Evolutionary conservation across 2,797 vertebrate genomes (phyloP).

Genomic region (Lutjanus argentimaculatus): DNA sequence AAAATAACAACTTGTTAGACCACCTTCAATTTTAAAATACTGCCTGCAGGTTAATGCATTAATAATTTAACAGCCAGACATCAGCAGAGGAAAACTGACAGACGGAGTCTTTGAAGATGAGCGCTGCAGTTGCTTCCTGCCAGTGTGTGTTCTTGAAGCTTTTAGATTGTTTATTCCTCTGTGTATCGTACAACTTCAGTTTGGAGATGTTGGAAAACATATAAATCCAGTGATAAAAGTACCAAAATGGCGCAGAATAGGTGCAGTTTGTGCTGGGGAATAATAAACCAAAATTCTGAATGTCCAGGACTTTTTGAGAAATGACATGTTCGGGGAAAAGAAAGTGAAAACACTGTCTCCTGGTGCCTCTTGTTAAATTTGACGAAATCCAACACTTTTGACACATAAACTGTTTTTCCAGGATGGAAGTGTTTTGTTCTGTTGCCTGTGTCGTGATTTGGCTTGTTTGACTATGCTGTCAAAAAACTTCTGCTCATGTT

Average conservation of each 20-base stretch:
- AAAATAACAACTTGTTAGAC: constrained; percentile 5
- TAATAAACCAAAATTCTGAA: background rate
- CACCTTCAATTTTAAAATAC: constrained; percentile 5
- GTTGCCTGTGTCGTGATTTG: background rate
- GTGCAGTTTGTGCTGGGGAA: background rate
- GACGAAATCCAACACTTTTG: background rate
- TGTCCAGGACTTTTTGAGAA: background rate
- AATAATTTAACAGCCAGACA: constrained; percentile 15
- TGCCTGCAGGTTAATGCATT: constrained; percentile 16
- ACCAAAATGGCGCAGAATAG: background rate
- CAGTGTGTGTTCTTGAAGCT: constrained; percentile 1
- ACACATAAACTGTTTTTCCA: background rate
- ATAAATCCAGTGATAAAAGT: background rate
- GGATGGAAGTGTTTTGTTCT: background rate
- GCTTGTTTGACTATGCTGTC: background rate
- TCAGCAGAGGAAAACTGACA: constrained; percentile 20
- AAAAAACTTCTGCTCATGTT: background rate
- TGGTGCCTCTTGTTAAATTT: background rate
- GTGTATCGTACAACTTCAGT: background rate
- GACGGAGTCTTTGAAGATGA: constrained; percentile 29
- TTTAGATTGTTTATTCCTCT: constrained; percentile 13
- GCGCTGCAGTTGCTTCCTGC: background rate
- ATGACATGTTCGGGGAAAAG: background rate
- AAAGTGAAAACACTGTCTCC: background rate
- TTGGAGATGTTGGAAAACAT: constrained; percentile 5